Evolutionary conservation across 1,140 invertebrate genomes (phyloP).

Genomic region (Caenorhabditis inopinata): DNA sequence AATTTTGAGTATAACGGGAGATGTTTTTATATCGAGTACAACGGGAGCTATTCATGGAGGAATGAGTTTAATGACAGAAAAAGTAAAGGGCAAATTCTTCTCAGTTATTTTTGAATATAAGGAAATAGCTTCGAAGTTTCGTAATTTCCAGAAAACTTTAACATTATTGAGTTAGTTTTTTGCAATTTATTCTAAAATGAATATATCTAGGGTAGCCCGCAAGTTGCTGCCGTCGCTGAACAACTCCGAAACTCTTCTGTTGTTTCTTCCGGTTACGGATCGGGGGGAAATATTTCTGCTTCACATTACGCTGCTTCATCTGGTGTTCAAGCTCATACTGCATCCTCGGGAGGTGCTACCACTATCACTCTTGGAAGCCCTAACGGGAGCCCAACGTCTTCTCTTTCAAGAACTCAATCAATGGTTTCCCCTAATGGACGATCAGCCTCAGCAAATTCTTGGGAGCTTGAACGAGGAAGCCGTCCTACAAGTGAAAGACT

Average conservation of each 20-base stretch:
- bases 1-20: too few relatives aligned
- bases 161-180: not conserved
- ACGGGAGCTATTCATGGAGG: too few relatives aligned
- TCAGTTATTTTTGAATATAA: too few relatives aligned
- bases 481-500: not conserved
- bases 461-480: not conserved
- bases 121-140: too few relatives aligned
- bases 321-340: not conserved
- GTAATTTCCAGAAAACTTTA: too few relatives aligned
- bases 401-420: conserved; percentile 1
- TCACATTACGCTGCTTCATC: not conserved
- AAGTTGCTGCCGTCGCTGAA: conserved; percentile 17
- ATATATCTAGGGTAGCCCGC: not conserved
- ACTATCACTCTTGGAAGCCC: conserved; percentile 42
- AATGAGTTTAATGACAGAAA: too few relatives aligned
- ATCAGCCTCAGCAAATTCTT: not conserved
- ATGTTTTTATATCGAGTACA: too few relatives aligned
- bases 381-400: conserved; percentile 16
- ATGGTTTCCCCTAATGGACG: conserved; percentile 1
- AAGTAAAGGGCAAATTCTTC: too few relatives aligned
- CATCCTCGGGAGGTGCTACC: conserved; percentile 19
- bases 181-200: not conserved
- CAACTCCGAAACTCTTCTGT: conserved; percentile 26
- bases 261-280: not conserved
- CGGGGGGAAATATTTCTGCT: not conserved